A percentile compares a stretch with the other conserved stretches of the same genome.
These are phyloP conservation scores for Euura saliciscinereae DNA, from an alignment of 1,140 invertebrate species.

Conservation along the genomic window DNA sequence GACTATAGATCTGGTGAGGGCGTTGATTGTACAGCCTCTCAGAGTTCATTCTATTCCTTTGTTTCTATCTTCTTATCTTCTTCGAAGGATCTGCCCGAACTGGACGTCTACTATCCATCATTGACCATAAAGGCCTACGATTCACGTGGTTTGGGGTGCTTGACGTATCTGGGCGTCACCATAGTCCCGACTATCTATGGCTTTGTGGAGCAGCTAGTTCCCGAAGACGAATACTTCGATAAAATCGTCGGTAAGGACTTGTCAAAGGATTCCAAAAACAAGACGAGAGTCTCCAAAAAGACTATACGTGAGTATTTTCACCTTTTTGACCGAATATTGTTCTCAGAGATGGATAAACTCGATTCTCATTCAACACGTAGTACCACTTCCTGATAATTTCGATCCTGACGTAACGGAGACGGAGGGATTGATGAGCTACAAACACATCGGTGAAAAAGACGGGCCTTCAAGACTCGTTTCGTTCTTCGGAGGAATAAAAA, in stretches of 20 bases:
- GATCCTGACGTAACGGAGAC: constrained; percentile 39
- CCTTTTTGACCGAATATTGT: too few relatives aligned
- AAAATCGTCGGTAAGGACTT: neutral
- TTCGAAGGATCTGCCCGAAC: constrained; percentile 54
- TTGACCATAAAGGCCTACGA: constrained; percentile 66
- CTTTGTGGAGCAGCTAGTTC: constrained; percentile 50
- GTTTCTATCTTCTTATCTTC: neutral
- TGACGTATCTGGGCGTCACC: constrained; percentile 62
- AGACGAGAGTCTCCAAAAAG: neutral
- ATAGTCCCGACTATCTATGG: constrained; percentile 46
- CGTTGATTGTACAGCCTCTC: neutral
- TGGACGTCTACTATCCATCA: constrained; percentile 59
- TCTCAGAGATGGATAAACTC: too few relatives aligned
- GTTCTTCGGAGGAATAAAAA: constrained; percentile 27
- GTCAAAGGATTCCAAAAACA: neutral
- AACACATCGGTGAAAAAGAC: constrained; percentile 29
- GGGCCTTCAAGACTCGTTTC: constrained; percentile 25
- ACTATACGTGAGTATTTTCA: neutral
- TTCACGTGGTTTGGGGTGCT: constrained; percentile 64
- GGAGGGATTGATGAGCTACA: constrained; percentile 42
- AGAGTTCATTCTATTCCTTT: too few relatives aligned
- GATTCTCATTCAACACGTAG: constrained; percentile 1
- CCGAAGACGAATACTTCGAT: constrained; percentile 42
- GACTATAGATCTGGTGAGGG: constrained; percentile 55
- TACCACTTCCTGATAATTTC: constrained; percentile 33